Percentiles rank a stretch among this genome's conserved stretches.
phyloP scores from a whole-genome alignment of 2,888 invertebrate genomes.

The Drosophila meridiana region DNA sequence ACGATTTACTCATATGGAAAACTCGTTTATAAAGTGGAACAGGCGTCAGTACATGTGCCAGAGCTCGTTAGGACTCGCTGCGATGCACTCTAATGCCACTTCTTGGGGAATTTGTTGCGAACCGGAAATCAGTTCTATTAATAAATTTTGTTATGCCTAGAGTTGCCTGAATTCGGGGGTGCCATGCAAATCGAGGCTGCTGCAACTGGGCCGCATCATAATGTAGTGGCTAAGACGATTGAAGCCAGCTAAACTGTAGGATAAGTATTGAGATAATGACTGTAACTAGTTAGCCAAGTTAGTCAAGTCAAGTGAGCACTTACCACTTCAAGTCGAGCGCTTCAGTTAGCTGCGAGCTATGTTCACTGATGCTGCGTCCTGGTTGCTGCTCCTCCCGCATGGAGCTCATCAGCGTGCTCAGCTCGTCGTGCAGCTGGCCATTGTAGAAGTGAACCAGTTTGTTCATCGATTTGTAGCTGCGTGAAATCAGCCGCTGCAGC shows the following conservation, averaged over 20 bases:
- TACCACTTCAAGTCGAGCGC: slow-evolving; percentile 43
- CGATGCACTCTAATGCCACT: background rate
- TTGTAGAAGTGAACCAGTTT: slow-evolving; percentile 38
- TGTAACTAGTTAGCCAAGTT: too few relatives aligned
- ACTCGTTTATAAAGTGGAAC: slow-evolving; percentile 5
- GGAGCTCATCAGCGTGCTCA: slow-evolving; percentile 15
- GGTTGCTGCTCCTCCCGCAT: slow-evolving; percentile 5
- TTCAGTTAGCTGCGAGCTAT: slow-evolving; percentile 43
- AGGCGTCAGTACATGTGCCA: background rate
- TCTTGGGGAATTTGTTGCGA: slow-evolving; percentile 1
- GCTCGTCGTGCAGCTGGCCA: slow-evolving; percentile 37
- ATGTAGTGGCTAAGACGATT: slow-evolving; percentile 5
- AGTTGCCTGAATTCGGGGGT: slow-evolving; percentile 16
- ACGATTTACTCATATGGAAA: slow-evolving; percentile 6
- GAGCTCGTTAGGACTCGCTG: background rate
- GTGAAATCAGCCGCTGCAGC: slow-evolving; percentile 32
- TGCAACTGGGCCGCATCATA: slow-evolving; percentile 32
- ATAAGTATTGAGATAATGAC: too few relatives aligned
- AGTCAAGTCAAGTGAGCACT: background rate
- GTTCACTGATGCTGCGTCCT: slow-evolving; percentile 24
- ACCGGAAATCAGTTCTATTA: background rate
- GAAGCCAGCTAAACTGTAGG: slow-evolving; percentile 28
- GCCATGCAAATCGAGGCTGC: slow-evolving; percentile 33
- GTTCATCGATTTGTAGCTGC: slow-evolving; percentile 40
- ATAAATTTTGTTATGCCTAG: background rate